Percentiles rank a stretch among this genome's conserved stretches.
phyloP scores from a whole-genome alignment of 2,888 invertebrate genomes.

The Nasonovia ribisnigri region DNA sequence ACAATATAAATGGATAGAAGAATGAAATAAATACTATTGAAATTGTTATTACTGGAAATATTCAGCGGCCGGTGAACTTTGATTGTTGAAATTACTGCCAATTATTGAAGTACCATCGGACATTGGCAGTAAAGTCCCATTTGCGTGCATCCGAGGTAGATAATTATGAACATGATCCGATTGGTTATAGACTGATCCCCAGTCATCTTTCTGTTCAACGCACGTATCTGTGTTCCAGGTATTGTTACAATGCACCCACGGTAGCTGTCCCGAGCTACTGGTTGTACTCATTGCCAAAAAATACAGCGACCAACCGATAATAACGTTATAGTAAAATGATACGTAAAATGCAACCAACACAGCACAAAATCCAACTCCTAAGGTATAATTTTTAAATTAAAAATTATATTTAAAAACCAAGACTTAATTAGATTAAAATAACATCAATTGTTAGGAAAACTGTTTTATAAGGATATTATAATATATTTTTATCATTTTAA shows the following conservation, averaged over 20 bases:
- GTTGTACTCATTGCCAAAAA: slow-evolving; percentile 80
- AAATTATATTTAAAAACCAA: neutral
- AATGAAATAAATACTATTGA: neutral
- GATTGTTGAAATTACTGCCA: slow-evolving; percentile 72
- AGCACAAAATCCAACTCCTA: slow-evolving; percentile 84
- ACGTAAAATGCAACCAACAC: slow-evolving; percentile 85
- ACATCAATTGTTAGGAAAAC: neutral
- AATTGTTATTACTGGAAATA: slow-evolving; percentile 78
- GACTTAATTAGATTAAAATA: neutral
- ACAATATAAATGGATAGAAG: neutral
- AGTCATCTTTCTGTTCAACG: slow-evolving; percentile 72
- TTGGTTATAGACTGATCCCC: slow-evolving; percentile 29
- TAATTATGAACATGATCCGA: slow-evolving; percentile 27
- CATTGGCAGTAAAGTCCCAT: slow-evolving; percentile 37
- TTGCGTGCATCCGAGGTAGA: slow-evolving; percentile 39
- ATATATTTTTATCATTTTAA: neutral
- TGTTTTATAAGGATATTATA: neutral
- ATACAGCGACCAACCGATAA: slow-evolving; percentile 87
- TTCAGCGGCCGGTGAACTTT: slow-evolving; percentile 80
- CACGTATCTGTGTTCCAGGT: slow-evolving; percentile 84
- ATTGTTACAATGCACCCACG: slow-evolving; percentile 87
- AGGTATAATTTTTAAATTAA: neutral
- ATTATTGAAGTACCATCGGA: neutral
- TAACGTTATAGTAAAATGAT: slow-evolving; percentile 87
- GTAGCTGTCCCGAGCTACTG: slow-evolving; percentile 76